Base-by-base conservation (phyloP, 2,888 invertebrate genomes). In the Caenorhabditis sp. region DNA sequence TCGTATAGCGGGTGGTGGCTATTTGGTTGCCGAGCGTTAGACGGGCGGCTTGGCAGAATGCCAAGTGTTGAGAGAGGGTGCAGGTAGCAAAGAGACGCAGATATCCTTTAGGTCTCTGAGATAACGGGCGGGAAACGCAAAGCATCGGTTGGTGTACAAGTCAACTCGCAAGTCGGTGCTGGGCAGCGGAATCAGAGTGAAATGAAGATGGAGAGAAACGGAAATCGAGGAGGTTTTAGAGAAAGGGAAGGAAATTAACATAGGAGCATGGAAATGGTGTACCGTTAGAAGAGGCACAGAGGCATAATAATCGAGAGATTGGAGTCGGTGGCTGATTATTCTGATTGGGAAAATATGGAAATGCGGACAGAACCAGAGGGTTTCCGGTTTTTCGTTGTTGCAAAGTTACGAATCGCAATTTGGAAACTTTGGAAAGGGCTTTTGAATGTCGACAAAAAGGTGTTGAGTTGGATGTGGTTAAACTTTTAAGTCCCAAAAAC, bases 231-330 rank as follows among this genome's bases (percentile, higher is more conserved):
- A 66, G 66, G 14, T 49, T 66, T n/a, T 31, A 66, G 38, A 70
- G 56, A 69, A 59, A 59, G 19, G 7, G 28, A n/a, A 31, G 59
- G 10, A 72, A 72, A 72, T 72, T 72, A 72, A 49, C 58, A 72
- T 72, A 58, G 44, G 26, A 44, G 6, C n/a, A 49, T 44, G 44
- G 24, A 58, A 7, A 38, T 2, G 56, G 24, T 8, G n/a, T 24
- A 1, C n/a, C n/a, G n/a, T 41, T 54, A 69, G 38, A 22, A 47
- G 72, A 59, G 59, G 59, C 31, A 22, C 59, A 31, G 58, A 59
- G 10, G 24, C 5, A 38, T 12, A 2, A 12, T n/a, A 35, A 44
- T 59, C 59, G 59, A 58, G 22, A 58, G 56, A 28, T 41, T 44
- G 41, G 24, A 0, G 19, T 14, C 19, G 54, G 26, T n/a, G 26